Conservation (phyloP, 2,797 vertebrate species). For the Neopelma chrysocephalum region DNA sequence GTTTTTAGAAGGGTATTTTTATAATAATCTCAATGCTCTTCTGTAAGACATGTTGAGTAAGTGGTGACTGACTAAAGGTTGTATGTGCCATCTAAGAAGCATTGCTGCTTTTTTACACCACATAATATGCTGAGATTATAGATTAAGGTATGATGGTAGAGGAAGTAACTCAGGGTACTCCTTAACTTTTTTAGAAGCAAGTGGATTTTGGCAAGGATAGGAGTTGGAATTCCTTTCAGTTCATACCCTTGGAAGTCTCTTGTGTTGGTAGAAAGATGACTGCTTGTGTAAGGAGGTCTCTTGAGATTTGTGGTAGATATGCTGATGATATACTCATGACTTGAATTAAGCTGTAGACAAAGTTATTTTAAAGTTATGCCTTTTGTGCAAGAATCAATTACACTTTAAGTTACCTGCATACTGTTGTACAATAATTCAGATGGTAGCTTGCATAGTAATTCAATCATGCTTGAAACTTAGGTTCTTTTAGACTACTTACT, state of each 20-base stretch:
- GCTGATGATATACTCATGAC: background rate
- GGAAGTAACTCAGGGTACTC: background rate
- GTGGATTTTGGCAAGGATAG: background rate
- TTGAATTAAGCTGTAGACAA: background rate
- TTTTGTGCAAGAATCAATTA: background rate
- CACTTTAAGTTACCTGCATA: background rate
- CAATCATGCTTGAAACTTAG: background rate
- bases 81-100: background rate
- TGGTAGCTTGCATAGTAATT: background rate
- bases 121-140: background rate
- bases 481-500: background rate
- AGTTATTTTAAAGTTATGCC: background rate
- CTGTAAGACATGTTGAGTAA: background rate
- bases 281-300: background rate
- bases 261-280: background rate
- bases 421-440: background rate
- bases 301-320: background rate
- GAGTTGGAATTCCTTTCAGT: background rate
- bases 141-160: background rate
- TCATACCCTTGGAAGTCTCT: background rate
- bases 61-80: background rate
- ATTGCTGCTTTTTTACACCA: background rate
- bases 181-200: background rate
- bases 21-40: background rate
- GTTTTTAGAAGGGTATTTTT: background rate